These are phyloP conservation scores for Heliopora coerulea DNA, from an alignment of 92 coral and sea anemone genomes.

Conservation along the genomic window DNA sequence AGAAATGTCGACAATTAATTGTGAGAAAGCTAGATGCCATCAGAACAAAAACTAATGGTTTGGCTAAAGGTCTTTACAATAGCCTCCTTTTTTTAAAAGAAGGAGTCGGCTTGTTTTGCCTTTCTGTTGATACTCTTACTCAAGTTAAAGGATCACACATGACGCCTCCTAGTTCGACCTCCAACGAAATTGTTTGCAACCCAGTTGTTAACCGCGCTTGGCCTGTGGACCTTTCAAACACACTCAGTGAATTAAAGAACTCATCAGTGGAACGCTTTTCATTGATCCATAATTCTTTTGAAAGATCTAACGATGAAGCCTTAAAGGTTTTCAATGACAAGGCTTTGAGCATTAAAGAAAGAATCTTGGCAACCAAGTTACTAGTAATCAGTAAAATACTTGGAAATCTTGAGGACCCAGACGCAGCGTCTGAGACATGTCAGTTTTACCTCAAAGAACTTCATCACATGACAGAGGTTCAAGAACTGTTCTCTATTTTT, in stretches of 20 bases:
- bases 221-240: not conserved
- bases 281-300: not conserved
- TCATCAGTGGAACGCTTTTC: constrained; percentile 7
- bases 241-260: not conserved
- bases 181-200: not conserved
- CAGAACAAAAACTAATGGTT: constrained; percentile 30
- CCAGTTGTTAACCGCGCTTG: not conserved
- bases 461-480: constrained; percentile 15
- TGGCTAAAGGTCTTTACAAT: constrained; percentile 30
- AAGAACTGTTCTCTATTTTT: constrained; percentile 19
- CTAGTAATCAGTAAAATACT: constrained; percentile 16
- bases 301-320: constrained; percentile 3
- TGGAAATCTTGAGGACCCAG: constrained; percentile 5
- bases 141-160: no score
- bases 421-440: not conserved
- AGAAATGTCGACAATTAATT: constrained; percentile 39
- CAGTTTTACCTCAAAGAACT: constrained; percentile 10
- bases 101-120: constrained; percentile 25
- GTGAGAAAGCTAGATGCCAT: constrained; percentile 48
- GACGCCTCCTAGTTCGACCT: not conserved
- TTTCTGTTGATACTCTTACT: not conserved
- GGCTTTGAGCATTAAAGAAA: not conserved
- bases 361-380: constrained; percentile 19
- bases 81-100: constrained; percentile 45
- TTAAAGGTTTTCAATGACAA: constrained; percentile 29